These are phyloP conservation scores for Idaea biselata DNA, from an alignment of 2,888 invertebrate species.

Conservation along the genomic window DNA sequence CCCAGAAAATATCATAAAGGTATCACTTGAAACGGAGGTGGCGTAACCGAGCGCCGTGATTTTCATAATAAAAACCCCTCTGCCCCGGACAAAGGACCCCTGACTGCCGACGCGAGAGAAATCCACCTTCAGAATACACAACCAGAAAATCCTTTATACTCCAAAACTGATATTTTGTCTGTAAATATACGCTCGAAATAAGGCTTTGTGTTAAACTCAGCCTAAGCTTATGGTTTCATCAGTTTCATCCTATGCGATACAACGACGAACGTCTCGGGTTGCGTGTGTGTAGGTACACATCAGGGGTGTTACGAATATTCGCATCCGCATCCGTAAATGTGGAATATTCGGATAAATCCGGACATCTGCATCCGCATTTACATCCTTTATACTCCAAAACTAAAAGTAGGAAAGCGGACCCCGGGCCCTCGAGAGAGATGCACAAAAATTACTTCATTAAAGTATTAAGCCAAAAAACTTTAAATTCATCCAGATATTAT, in stretches of 20 bases:
- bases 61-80: constrained; percentile 33
- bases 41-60: constrained; percentile 19
- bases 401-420: no score
- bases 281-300: neutral
- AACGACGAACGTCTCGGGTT: neutral
- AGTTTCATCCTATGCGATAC: constrained; percentile 12
- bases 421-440: no score
- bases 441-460: no score
- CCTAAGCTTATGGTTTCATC: constrained; percentile 24
- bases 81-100: constrained; percentile 29
- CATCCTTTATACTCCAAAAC: no score
- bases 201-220: constrained; percentile 27
- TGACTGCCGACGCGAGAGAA: constrained; percentile 24
- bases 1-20: constrained; percentile 9
- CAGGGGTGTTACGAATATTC: no score
- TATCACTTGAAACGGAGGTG: constrained; percentile 4
- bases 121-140: constrained; percentile 35
- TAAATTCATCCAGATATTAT: no score
- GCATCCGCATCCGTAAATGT: no score
- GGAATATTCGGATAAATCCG: no score
- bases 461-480: no score
- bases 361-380: no score
- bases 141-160: constrained; percentile 35
- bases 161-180: constrained; percentile 41
- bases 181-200: constrained; percentile 34